Conservation (phyloP, 2,888 invertebrate genomes). For the Pteria penguin region DNA sequence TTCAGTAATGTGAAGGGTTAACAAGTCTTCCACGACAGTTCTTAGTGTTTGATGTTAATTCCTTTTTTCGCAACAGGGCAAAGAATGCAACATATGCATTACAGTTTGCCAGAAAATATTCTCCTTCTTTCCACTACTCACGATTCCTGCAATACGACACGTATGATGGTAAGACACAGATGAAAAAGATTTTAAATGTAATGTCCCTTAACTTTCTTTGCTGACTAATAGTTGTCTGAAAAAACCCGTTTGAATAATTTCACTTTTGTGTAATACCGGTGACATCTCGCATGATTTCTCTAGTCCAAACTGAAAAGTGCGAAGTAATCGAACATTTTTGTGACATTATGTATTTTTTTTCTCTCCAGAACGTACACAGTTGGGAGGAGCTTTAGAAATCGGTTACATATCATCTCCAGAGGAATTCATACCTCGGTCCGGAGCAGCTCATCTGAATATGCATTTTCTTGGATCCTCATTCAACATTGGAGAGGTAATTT, state of each 20-base stretch:
- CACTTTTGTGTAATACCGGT: no score
- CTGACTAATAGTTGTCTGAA: no score
- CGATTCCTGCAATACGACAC: constrained; percentile 24
- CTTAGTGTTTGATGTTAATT: no score
- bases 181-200: no score
- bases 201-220: no score
- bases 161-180: constrained; percentile 47
- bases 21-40: no score
- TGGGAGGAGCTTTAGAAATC: constrained; percentile 45
- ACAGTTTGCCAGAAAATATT: constrained; percentile 46
- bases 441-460: constrained; percentile 28
- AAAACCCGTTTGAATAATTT: no score
- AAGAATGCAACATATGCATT: constrained; percentile 50
- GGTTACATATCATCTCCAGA: constrained; percentile 48
- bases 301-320: no score
- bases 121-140: constrained; percentile 45
- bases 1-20: no score
- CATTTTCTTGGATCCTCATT: constrained; percentile 46
- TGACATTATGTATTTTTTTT: no score
- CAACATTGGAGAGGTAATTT: constrained; percentile 56
- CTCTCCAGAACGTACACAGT: constrained; percentile 38
- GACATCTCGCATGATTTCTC: no score
- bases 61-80: constrained; percentile 49
- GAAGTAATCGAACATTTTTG: no score
- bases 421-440: constrained; percentile 50